Base-by-base conservation (phyloP, 2,113 vertebrate species). In the Fulmarus glacialis region DNA sequence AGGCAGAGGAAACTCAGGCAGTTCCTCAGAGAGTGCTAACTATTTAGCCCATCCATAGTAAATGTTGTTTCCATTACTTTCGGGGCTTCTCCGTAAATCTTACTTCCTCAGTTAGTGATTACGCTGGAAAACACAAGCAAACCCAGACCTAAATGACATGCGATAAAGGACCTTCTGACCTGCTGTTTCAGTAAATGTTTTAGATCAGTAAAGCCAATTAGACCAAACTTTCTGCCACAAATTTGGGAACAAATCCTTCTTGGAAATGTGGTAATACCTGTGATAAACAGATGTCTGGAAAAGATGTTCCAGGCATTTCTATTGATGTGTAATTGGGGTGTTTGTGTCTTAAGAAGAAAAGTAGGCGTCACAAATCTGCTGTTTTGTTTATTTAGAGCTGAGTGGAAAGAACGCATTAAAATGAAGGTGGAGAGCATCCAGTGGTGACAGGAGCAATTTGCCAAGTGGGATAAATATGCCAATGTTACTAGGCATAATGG, bases 291-390 rank as follows among this genome's bases (percentile, higher is more conserved):
- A 86, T 23, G 9, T 64, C 93, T 66, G 73, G 55, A 84, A 92
- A 95, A 91, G 66, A 24, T 81, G 43, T 81, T 58, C 43, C 83
- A 96, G 56, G 55, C 80, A 63, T 58, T 95, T 81, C 43, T 66
- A 50, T 4, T 24, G 64, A 53, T 43, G 27, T 47, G 48, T 17
- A 67, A 58, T 27, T 36, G 29, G 16, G 74, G 14, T 11, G 15
- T 75, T 92, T 89, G 23, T 81, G 34, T 87, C 72, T 92, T 83
- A 95, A 87, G 62, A 81, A 82, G 67, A 84, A 95, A 91, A 97
- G 43, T 36, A 92, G 62, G 42, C 24, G 79, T 16, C 42, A 53
- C 32, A 73, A 96, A 97, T 91, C 19, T 50, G 6, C 21, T 29
- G 2, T 5, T 79, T 92, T 82, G 40, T 89, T 97, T 96, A 82